These are phyloP conservation scores for Mellilla xanthometata DNA, from an alignment of 2,888 invertebrate species.

Conservation along the genomic window DNA sequence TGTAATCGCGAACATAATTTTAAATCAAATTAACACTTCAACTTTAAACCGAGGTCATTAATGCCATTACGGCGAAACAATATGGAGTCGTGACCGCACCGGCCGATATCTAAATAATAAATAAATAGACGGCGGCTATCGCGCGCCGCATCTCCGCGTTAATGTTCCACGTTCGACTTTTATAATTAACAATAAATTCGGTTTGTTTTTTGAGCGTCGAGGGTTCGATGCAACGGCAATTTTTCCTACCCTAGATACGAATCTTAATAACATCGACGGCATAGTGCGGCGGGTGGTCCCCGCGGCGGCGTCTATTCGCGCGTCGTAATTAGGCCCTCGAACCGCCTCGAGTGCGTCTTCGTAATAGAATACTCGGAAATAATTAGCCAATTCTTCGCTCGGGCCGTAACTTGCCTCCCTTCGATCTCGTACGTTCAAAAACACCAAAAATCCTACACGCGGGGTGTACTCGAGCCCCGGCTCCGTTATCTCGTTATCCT, in stretches of 20 bases:
- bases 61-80: constrained; percentile 79
- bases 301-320: constrained; percentile 36
- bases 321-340: constrained; percentile 19
- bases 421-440: constrained; percentile 61
- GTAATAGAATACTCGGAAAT: constrained; percentile 52
- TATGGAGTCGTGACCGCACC: constrained; percentile 78
- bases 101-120: constrained; percentile 81
- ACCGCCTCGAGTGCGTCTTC: constrained; percentile 23
- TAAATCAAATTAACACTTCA: constrained; percentile 83
- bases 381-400: constrained; percentile 58
- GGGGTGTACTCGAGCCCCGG: constrained; percentile 58
- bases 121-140: constrained; percentile 78
- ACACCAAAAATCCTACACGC: constrained; percentile 68
- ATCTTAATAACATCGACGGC: constrained; percentile 67
- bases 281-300: constrained; percentile 46
- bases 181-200: constrained; percentile 83
- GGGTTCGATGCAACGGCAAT: constrained; percentile 62
- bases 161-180: constrained; percentile 76
- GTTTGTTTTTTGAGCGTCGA: constrained; percentile 69
- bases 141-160: constrained; percentile 72
- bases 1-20: constrained; percentile 77
- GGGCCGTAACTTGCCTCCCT: constrained; percentile 45
- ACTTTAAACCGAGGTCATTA: constrained; percentile 81
- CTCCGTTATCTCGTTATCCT: constrained; percentile 83
- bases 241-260: constrained; percentile 69